Percentiles rank a stretch among this genome's conserved stretches.
phyloP scores from a whole-genome alignment of 37 sponge, comb jelly and placozoan genomes.

The Oopsacas minuta region DNA sequence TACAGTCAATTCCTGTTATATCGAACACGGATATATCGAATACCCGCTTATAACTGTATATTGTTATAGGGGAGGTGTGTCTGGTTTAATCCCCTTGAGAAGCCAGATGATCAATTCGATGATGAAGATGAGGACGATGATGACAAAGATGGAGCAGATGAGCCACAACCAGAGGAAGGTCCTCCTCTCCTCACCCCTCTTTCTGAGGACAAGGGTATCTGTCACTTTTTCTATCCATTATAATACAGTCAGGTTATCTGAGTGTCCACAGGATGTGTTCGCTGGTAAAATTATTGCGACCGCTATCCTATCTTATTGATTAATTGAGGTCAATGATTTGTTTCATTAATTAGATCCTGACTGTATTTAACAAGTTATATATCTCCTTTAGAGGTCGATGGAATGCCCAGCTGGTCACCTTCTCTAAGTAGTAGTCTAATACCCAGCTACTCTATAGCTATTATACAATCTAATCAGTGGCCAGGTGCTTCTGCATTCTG shows the following conservation, averaged over 20 bases:
- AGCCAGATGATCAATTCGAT: conserved; percentile 93
- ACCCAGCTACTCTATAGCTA: conserved; percentile 72
- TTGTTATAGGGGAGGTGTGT: conserved; percentile 80
- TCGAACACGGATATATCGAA: not conserved
- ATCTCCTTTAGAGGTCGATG: conserved; percentile 61
- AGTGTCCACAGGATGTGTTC: no score
- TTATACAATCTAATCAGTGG: conserved; percentile 89
- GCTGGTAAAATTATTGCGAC: no score
- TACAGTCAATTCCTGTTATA: no score
- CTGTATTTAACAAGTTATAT: no score
- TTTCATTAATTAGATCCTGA: no score
- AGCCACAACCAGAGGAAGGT: conserved; percentile 85
- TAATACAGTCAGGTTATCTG: no score
- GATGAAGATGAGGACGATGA: conserved; percentile 84
- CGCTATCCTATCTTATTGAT: not conserved
- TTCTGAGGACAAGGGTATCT: conserved; percentile 65
- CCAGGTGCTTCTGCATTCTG: conserved; percentile 84
- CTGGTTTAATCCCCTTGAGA: conserved; percentile 94
- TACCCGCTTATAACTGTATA: not conserved
- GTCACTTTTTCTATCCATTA: not conserved
- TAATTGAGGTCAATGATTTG: not conserved
- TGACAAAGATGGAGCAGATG: conserved; percentile 78
- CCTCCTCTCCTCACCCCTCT: conserved; percentile 84
- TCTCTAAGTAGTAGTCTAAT: conserved; percentile 56
- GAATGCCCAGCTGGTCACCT: conserved; percentile 79